A percentile compares a stretch with the other conserved stretches of the same genome.
phyloP scores from a whole-genome alignment of 2,113 vertebrate species.

The Tragelaphus imberbis region DNA sequence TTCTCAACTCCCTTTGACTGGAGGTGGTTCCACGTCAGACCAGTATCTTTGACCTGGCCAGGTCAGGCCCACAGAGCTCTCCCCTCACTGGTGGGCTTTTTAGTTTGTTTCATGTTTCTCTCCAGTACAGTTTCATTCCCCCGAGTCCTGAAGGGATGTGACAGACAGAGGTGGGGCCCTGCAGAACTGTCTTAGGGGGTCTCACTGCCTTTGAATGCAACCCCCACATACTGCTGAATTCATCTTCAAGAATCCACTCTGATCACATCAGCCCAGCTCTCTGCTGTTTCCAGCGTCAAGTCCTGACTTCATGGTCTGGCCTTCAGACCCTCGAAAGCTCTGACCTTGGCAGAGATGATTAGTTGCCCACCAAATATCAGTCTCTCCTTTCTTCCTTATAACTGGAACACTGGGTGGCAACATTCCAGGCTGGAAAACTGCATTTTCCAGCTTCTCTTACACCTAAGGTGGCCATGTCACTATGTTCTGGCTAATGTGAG shows the following conservation, averaged over 20 bases:
- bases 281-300: background rate
- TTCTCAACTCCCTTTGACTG: background rate
- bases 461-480: background rate
- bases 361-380: background rate
- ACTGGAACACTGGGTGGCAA: background rate
- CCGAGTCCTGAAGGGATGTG: background rate
- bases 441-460: background rate
- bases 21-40: background rate
- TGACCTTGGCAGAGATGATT: background rate
- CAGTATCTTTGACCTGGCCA: background rate
- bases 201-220: background rate
- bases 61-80: background rate
- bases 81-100: background rate
- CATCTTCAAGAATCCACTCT: background rate
- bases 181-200: background rate
- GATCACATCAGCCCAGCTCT: background rate
- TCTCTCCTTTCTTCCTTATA: background rate
- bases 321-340: background rate
- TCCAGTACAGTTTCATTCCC: background rate
- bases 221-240: background rate
- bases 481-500: background rate
- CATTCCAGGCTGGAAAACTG: background rate
- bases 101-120: background rate
- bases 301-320: background rate
- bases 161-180: background rate